Conservation (phyloP, 2,888 invertebrate species). For the Mimachlamys varia region DNA sequence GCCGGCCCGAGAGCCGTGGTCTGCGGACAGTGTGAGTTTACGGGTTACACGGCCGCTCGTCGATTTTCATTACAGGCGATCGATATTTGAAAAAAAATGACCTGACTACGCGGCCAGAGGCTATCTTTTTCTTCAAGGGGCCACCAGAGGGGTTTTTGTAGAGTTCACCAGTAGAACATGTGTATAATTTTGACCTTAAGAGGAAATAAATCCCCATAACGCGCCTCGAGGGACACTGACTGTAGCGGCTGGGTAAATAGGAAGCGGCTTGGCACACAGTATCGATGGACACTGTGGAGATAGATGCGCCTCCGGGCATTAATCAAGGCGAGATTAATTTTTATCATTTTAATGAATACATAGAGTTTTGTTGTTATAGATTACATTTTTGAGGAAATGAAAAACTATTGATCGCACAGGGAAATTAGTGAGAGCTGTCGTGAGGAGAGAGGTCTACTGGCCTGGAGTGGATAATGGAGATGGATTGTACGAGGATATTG, state of each 20-base stretch:
- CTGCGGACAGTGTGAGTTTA: background rate
- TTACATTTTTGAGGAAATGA: conserved; percentile 32
- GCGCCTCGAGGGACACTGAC: background rate
- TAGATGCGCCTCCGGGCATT: conserved; percentile 28
- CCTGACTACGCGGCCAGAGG: conserved; percentile 20
- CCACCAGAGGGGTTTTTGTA: background rate
- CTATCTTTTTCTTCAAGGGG: conserved; percentile 18
- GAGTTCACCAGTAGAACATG: background rate
- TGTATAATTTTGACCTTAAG: background rate
- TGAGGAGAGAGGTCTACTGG: background rate
- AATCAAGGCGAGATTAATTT: conserved; percentile 31
- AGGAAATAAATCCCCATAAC: background rate
- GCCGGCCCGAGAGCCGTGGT: background rate
- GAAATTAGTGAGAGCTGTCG: conserved; percentile 33
- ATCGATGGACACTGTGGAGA: background rate
- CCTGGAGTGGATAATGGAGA: background rate
- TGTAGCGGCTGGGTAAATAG: conserved; percentile 19
- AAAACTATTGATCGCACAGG: conserved; percentile 9
- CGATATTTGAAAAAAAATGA: conserved; percentile 35
- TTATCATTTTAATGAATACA: conserved; percentile 36
- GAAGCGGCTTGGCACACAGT: background rate
- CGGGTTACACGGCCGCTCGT: conserved; percentile 15
- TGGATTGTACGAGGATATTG: background rate
- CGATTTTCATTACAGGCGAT: conserved; percentile 29
- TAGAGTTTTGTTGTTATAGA: conserved; percentile 36